Evolutionary conservation across 2,113 vertebrate species (phyloP).

Genomic region (Hippopotamus amphibius): DNA sequence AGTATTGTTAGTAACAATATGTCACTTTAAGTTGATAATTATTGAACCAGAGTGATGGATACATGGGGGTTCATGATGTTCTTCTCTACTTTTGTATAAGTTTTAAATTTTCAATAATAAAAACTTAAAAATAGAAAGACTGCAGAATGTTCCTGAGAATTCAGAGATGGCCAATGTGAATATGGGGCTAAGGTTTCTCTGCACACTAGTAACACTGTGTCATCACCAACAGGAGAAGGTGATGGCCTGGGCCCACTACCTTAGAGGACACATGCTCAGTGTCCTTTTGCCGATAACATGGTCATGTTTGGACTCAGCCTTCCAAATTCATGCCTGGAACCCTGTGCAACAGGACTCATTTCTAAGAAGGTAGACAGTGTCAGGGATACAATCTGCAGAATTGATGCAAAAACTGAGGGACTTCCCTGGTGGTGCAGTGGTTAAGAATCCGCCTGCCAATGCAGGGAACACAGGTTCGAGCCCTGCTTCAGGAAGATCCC

Average conservation of each 20-base stretch:
- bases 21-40: constrained; percentile 22
- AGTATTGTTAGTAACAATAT: constrained; percentile 26
- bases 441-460: too few relatives aligned
- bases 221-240: background rate
- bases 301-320: background rate
- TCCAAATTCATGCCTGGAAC: background rate
- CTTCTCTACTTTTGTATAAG: background rate
- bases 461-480: too few relatives aligned
- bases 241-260: background rate
- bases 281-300: constrained; percentile 18
- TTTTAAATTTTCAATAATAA: constrained; percentile 1
- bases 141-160: background rate
- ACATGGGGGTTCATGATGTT: background rate
- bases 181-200: background rate
- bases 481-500: too few relatives aligned
- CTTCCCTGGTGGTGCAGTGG: too few relatives aligned
- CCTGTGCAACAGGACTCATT: background rate
- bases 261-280: background rate
- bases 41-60: constrained; percentile 10
- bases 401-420: background rate
- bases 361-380: constrained; percentile 24
- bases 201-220: background rate
- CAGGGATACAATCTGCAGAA: background rate
- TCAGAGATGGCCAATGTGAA: background rate
- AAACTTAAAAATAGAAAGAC: constrained; percentile 47